phyloP scores from a whole-genome alignment of 2,888 invertebrate species.

The Drosophila mulleri region DNA sequence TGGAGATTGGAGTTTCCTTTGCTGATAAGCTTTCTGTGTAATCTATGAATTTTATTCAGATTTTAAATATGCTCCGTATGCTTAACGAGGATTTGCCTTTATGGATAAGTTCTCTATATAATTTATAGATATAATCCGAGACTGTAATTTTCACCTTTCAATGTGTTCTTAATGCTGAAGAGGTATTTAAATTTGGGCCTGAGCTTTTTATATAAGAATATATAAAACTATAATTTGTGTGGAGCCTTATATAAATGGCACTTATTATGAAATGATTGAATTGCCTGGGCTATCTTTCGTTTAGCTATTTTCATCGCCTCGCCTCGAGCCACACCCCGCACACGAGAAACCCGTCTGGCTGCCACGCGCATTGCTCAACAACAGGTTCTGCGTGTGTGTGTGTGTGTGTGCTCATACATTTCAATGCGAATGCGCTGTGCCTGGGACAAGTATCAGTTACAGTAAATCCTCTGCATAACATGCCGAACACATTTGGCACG shows the following conservation, averaged over 20 bases:
- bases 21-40: too few relatives aligned
- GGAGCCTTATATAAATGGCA: neutral
- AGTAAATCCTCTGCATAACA: constrained; percentile 46
- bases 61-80: too few relatives aligned
- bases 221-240: too few relatives aligned
- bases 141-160: too few relatives aligned
- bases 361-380: neutral
- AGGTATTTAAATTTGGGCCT: too few relatives aligned
- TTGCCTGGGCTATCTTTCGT: neutral
- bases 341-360: neutral
- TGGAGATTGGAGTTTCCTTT: too few relatives aligned
- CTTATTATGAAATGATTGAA: constrained; percentile 8
- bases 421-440: constrained; percentile 21
- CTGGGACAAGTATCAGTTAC: constrained; percentile 10
- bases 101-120: neutral
- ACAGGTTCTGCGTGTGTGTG: neutral
- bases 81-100: too few relatives aligned
- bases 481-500: constrained; percentile 45
- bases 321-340: neutral
- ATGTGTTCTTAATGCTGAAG: too few relatives aligned
- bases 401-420: constrained; percentile 25
- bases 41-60: too few relatives aligned
- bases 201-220: too few relatives aligned
- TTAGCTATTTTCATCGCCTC: neutral
- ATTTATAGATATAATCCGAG: too few relatives aligned